These are phyloP conservation scores for Calliopsis andreniformis DNA, from an alignment of 1,140 invertebrate species.

Conservation along the genomic window DNA sequence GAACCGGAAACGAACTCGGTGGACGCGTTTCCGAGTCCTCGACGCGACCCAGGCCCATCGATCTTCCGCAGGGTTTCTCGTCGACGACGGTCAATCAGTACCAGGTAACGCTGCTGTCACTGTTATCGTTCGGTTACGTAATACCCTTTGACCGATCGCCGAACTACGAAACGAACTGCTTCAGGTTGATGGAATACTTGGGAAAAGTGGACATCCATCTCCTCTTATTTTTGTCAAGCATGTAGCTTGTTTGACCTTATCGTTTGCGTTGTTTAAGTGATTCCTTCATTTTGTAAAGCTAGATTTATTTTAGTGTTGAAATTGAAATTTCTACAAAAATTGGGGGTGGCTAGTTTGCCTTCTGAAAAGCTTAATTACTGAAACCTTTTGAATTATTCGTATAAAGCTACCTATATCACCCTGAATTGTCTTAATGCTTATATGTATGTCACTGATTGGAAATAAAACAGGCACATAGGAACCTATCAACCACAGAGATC, in stretches of 20 bases:
- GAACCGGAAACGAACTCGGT: constrained; percentile 53
- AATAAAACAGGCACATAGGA: constrained; percentile 65
- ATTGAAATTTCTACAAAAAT: no score
- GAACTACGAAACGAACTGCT: neutral
- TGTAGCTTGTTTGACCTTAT: no score
- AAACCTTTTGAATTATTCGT: no score
- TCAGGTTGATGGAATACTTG: neutral
- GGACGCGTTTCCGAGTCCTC: constrained; percentile 46
- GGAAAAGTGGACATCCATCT: neutral
- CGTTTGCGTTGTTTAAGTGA: no score
- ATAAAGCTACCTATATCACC: neutral
- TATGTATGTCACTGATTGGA: no score
- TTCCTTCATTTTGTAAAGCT: no score
- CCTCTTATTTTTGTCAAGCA: constrained; percentile 7
- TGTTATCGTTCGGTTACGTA: neutral
- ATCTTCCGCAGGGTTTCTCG: constrained; percentile 67
- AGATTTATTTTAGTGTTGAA: no score
- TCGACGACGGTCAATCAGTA: constrained; percentile 70
- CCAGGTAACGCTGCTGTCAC: constrained; percentile 48
- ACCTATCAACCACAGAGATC: constrained; percentile 52
- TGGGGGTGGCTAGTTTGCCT: no score
- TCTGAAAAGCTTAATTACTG: no score
- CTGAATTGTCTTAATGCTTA: no score
- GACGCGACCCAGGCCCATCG: constrained; percentile 51
- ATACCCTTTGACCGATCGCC: neutral